These are phyloP conservation scores for Ptyas mucosa DNA, from an alignment of 2,113 vertebrate genomes.

Conservation along the genomic window DNA sequence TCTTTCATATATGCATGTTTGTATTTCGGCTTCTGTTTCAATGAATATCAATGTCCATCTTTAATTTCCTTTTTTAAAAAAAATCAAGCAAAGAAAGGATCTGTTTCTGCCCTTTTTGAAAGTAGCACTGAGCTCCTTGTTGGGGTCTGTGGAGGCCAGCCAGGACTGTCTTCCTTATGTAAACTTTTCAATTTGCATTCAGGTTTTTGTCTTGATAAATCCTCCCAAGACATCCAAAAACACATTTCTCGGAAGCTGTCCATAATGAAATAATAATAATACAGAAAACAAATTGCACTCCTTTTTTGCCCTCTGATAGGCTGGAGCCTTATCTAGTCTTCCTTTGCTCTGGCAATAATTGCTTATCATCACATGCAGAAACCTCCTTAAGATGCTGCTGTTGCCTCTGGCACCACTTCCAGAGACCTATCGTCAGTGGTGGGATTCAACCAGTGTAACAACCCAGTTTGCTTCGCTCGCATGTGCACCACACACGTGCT, in stretches of 20 bases:
- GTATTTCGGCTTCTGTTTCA: conserved; percentile 21
- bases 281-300: conserved; percentile 41
- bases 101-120: conserved; percentile 19
- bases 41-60: not conserved
- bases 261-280: conserved; percentile 41
- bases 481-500: too few species aligned
- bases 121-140: not conserved
- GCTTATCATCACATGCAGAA: conserved; percentile 59
- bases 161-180: conserved; percentile 34
- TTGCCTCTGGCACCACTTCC: not conserved
- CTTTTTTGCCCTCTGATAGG: conserved; percentile 37
- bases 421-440: not conserved
- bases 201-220: conserved; percentile 52
- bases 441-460: too few species aligned
- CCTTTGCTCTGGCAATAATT: conserved; percentile 57
- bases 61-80: conserved; percentile 31
- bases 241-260: conserved; percentile 38
- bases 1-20: not conserved
- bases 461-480: too few species aligned
- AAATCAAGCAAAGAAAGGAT: too few species aligned
- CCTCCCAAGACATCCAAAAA: conserved; percentile 35
- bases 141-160: conserved; percentile 1
- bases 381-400: conserved; percentile 30
- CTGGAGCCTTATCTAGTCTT: conserved; percentile 34
- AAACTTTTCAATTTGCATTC: conserved; percentile 51